A percentile compares a stretch with the other conserved stretches of the same genome.
These are phyloP conservation scores for Mesocricetus auratus DNA, from an alignment of 2,113 vertebrate species.

Conservation along the genomic window DNA sequence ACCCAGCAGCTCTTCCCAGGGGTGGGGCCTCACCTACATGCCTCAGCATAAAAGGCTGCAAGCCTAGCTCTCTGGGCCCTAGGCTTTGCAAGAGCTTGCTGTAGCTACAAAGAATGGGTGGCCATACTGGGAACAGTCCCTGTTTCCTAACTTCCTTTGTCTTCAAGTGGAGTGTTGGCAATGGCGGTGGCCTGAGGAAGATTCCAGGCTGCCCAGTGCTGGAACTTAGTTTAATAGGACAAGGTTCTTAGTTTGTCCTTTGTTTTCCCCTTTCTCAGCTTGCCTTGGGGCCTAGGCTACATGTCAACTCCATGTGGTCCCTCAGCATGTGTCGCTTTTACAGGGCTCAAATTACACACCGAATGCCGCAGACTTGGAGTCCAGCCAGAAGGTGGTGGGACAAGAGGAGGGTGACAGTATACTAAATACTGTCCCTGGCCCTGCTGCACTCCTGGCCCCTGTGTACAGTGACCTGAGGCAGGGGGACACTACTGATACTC, in stretches of 20 bases:
- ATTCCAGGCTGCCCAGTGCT: not conserved
- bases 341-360: not conserved
- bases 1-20: constrained; percentile 72
- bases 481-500: not conserved
- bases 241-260: not conserved
- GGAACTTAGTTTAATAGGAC: not conserved
- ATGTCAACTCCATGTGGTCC: not conserved
- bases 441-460: not conserved
- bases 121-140: not conserved
- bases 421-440: not conserved
- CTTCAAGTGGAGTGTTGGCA: not conserved
- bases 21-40: constrained; percentile 63
- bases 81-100: not conserved
- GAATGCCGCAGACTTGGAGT: not conserved
- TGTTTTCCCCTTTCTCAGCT: not conserved
- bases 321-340: not conserved
- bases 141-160: not conserved
- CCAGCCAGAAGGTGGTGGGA: not conserved
- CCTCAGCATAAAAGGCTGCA: not conserved
- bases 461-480: not conserved
- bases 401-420: not conserved
- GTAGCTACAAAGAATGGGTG: not conserved
- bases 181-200: not conserved
- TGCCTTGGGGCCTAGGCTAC: not conserved
- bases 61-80: not conserved